These are phyloP conservation scores for Oenanthe melanoleuca DNA, from an alignment of 2,113 vertebrate genomes.

Conservation along the genomic window DNA sequence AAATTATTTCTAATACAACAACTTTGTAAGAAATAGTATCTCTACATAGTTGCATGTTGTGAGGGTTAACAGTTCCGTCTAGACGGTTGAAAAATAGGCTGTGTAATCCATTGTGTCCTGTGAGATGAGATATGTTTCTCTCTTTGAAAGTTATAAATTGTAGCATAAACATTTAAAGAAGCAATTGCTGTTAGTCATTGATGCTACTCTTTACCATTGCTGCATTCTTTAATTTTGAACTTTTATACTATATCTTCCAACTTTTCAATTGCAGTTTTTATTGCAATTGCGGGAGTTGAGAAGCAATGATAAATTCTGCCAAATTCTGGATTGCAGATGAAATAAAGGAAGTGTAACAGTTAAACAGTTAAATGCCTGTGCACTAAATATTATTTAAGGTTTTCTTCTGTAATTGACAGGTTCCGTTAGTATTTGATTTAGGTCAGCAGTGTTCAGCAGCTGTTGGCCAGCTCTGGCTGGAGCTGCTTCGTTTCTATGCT, in stretches of 20 bases:
- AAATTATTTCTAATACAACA: neutral
- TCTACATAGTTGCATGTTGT: neutral
- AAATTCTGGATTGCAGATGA: neutral
- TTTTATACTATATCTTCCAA: neutral
- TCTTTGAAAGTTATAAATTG: neutral
- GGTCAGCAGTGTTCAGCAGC: conserved; percentile 68
- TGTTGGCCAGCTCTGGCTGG: conserved; percentile 89
- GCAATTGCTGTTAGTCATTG: neutral
- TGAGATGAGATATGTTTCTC: neutral
- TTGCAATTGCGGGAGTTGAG: neutral
- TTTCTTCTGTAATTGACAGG: conserved; percentile 75
- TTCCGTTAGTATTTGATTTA: conserved; percentile 79
- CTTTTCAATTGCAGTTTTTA: neutral
- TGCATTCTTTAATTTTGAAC: neutral
- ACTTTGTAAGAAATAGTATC: neutral
- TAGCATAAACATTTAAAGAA: neutral
- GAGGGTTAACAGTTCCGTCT: neutral
- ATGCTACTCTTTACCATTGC: neutral
- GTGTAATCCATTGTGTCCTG: neutral
- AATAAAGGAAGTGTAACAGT: neutral
- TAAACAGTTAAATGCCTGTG: neutral
- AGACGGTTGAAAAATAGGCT: neutral
- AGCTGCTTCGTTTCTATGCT: conserved; percentile 92
- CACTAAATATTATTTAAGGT: neutral
- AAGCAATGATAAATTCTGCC: neutral